These are phyloP conservation scores for Rhabdomys pumilio DNA, from an alignment of 2,797 vertebrate species.

Conservation along the genomic window DNA sequence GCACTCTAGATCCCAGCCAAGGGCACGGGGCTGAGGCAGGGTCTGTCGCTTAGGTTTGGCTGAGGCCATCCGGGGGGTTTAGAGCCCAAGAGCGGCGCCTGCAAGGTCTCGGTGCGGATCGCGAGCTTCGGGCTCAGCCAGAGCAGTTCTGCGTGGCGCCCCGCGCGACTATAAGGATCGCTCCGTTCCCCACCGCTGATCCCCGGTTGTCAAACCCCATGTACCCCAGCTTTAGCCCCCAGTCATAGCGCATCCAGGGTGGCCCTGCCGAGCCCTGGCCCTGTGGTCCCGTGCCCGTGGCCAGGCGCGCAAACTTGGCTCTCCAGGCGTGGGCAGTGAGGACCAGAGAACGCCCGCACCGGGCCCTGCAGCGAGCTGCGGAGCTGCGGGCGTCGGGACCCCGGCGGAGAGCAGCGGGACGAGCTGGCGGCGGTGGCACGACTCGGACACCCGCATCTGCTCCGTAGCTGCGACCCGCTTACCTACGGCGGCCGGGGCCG, in stretches of 20 bases:
- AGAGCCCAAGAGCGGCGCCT: neutral
- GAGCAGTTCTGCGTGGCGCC: slow-evolving; percentile 33
- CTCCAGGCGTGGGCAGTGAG: slow-evolving; percentile 19
- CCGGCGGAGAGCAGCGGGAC: neutral
- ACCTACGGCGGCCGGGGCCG: slow-evolving; percentile 75
- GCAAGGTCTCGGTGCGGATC: neutral
- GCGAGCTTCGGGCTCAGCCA: slow-evolving; percentile 25
- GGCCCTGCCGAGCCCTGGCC: neutral
- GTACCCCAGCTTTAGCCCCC: neutral
- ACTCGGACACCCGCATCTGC: neutral
- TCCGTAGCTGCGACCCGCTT: slow-evolving; percentile 53
- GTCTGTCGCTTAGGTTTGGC: neutral
- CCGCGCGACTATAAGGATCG: slow-evolving; percentile 1
- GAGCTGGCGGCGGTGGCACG: slow-evolving; percentile 65
- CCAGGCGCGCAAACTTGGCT: slow-evolving; percentile 78
- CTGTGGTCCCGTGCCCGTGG: slow-evolving; percentile 19
- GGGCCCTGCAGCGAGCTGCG: slow-evolving; percentile 71
- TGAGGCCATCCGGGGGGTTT: neutral
- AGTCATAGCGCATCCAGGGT: neutral
- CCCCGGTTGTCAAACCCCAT: neutral
- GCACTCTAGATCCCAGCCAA: neutral
- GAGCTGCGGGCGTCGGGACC: slow-evolving; percentile 11
- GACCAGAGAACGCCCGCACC: slow-evolving; percentile 34
- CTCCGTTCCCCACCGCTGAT: neutral
- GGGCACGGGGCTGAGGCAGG: neutral